phyloP scores from a whole-genome alignment of 1,140 invertebrate genomes.

The Tigriopus japonicus region DNA sequence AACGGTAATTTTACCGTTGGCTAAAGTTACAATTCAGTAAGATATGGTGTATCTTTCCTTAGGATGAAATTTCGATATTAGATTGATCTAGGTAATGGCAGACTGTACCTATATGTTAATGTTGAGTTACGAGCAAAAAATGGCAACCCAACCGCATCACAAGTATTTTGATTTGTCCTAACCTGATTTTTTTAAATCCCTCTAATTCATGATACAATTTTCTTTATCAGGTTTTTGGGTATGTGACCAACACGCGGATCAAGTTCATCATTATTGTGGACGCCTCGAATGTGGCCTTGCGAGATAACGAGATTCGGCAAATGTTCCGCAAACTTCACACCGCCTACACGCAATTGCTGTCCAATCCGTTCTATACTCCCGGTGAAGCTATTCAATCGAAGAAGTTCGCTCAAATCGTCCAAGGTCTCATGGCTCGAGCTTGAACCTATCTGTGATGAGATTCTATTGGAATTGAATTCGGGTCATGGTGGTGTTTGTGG shows the following conservation, averaged over 20 bases:
- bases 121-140: too few species aligned
- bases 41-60: too few species aligned
- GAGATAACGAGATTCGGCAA: constrained; percentile 85
- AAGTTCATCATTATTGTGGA: constrained; percentile 90
- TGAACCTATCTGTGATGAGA: background rate
- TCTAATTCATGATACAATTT: too few species aligned
- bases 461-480: background rate
- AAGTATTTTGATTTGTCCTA: too few species aligned
- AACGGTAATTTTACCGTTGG: too few species aligned
- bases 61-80: too few species aligned
- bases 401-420: constrained; percentile 2
- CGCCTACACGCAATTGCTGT: constrained; percentile 75
- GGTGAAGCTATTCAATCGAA: constrained; percentile 57
- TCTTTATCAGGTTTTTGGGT: constrained; percentile 55
- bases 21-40: too few species aligned
- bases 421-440: background rate
- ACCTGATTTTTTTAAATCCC: background rate
- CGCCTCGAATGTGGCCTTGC: constrained; percentile 57
- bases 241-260: constrained; percentile 90
- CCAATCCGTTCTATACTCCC: constrained; percentile 84
- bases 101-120: too few species aligned
- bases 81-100: too few species aligned
- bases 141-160: too few species aligned
- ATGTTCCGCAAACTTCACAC: constrained; percentile 76
- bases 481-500: background rate